Conservation (phyloP, 2,797 vertebrate species). For the Tokudaia muenninki region DNA sequence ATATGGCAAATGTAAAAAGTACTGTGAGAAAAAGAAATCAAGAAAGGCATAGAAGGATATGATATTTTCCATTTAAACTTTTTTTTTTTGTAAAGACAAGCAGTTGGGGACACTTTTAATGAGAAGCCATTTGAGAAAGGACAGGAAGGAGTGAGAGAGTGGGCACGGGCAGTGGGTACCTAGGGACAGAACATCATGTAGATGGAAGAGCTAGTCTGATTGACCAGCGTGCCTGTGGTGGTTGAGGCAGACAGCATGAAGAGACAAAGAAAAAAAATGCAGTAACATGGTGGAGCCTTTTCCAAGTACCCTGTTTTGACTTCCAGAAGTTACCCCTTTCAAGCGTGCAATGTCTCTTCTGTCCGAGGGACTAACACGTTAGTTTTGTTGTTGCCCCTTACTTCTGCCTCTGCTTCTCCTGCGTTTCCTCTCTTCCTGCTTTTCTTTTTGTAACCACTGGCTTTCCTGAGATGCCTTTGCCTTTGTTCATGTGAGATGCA, state of each 20-base stretch:
- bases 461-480: background rate
- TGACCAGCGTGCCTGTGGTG: background rate
- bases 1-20: background rate
- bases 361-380: background rate
- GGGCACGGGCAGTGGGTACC: background rate
- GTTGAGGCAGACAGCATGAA: background rate
- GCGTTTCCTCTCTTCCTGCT: background rate
- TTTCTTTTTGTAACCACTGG: background rate
- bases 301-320: background rate
- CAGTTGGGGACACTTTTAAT: background rate
- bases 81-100: background rate
- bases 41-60: background rate
- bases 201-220: background rate
- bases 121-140: background rate
- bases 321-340: constrained; percentile 22
- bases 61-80: background rate
- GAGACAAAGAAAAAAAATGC: background rate
- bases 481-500: constrained; percentile 33
- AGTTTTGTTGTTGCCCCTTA: constrained; percentile 20
- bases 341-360: background rate
- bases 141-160: background rate
- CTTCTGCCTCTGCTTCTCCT: background rate
- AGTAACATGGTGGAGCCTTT: background rate
- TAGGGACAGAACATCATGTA: background rate
- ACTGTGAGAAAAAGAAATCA: constrained; percentile 15